Evolutionary conservation across 1,140 invertebrate species (phyloP).

Genomic region (Magallana gigas): DNA sequence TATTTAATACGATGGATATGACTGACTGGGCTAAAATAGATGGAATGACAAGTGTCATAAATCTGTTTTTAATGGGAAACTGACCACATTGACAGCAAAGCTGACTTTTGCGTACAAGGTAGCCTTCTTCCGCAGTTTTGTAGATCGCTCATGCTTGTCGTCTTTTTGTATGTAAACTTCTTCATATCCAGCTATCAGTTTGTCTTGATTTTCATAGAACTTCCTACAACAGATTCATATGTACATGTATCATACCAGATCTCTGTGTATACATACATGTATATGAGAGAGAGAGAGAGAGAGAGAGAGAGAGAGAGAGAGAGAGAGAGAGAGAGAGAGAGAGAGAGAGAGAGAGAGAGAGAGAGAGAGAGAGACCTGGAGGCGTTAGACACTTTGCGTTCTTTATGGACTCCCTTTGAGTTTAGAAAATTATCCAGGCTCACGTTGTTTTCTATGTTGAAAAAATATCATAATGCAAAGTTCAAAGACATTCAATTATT

Average conservation of each 20-base stretch:
- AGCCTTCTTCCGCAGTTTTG: constrained; percentile 16
- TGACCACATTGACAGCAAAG: constrained; percentile 66
- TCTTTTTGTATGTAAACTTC: constrained; percentile 51
- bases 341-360: constrained; percentile 29
- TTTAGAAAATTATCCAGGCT: background rate
- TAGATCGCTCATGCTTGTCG: constrained; percentile 51
- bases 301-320: background rate
- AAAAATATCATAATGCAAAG: no score
- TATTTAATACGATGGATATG: no score
- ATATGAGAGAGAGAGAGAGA: background rate
- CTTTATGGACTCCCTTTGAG: constrained; percentile 12
- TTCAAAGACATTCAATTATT: no score
- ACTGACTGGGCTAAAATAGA: no score
- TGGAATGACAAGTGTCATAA: background rate
- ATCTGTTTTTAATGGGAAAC: constrained; percentile 27
- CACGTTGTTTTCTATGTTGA: background rate
- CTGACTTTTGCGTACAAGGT: constrained; percentile 58
- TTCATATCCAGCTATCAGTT: constrained; percentile 67
- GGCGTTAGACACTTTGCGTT: background rate
- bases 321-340: background rate
- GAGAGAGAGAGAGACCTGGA: background rate
- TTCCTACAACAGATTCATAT: constrained; percentile 54
- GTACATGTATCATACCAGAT: background rate
- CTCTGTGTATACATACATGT: background rate
- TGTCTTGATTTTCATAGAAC: constrained; percentile 69